These are phyloP conservation scores for Stomatorhinus walkeri DNA, from an alignment of 2,797 vertebrate species.

Conservation along the genomic window DNA sequence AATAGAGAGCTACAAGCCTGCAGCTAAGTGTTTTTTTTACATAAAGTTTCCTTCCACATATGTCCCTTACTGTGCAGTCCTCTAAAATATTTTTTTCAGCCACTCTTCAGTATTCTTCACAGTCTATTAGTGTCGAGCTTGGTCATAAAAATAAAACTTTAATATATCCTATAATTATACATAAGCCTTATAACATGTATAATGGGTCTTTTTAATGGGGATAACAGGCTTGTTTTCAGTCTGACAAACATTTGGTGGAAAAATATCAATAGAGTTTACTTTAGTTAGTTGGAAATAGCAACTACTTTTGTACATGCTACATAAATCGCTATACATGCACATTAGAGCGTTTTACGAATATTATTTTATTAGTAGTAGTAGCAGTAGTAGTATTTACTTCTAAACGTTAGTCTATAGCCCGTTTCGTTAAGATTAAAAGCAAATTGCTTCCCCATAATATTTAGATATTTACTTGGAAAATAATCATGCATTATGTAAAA, in stretches of 20 bases:
- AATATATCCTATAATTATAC: not conserved
- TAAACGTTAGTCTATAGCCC: not conserved
- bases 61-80: conserved; percentile 26
- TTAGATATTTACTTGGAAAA: not conserved
- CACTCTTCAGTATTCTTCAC: not conserved
- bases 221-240: not conserved
- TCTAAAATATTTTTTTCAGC: not conserved
- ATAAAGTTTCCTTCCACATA: conserved; percentile 50
- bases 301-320: not conserved
- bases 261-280: not conserved
- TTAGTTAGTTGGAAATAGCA: not conserved
- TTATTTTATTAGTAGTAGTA: not conserved
- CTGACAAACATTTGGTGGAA: not conserved
- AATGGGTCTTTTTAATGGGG: not conserved
- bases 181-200: not conserved
- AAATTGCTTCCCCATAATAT: not conserved
- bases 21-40: conserved; percentile 1
- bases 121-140: not conserved
- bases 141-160: not conserved
- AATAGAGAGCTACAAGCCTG: not conserved
- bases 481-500: not conserved
- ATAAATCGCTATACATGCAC: not conserved
- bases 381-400: not conserved
- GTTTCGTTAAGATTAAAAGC: not conserved
- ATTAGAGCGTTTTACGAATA: not conserved